These are phyloP conservation scores for Pangasianodon hypophthalmus DNA, from an alignment of 2,113 vertebrate species.

Conservation along the genomic window DNA sequence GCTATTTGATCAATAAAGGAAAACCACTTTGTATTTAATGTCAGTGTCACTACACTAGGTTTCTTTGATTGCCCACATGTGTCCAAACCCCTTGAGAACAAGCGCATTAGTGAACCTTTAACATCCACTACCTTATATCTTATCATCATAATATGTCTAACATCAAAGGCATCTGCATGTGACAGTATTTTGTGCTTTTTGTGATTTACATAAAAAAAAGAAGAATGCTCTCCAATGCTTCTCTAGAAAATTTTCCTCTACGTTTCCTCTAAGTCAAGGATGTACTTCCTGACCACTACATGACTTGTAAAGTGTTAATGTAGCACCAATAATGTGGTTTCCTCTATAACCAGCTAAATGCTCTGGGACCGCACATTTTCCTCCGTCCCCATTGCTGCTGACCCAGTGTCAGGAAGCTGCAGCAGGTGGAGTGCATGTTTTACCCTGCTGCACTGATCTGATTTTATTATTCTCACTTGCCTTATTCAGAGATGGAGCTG, in stretches of 20 bases:
- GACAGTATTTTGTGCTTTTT: neutral
- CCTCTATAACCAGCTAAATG: slow-evolving; percentile 34
- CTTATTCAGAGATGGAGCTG: slow-evolving; percentile 4
- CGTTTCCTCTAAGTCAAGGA: neutral
- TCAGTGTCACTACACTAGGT: neutral
- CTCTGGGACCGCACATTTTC: slow-evolving; percentile 16
- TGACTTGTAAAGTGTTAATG: neutral
- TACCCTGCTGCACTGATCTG: slow-evolving; percentile 33
- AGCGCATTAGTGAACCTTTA: neutral
- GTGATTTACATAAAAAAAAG: neutral
- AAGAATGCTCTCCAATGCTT: neutral
- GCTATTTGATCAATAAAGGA: neutral
- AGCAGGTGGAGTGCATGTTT: slow-evolving; percentile 23
- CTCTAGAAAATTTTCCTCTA: neutral
- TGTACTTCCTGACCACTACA: neutral
- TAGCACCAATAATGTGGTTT: neutral
- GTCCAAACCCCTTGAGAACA: neutral
- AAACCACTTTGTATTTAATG: slow-evolving; percentile 8
- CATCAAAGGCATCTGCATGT: neutral
- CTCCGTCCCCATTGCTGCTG: neutral
- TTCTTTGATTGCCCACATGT: neutral
- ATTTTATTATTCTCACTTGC: slow-evolving; percentile 45
- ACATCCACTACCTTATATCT: neutral
- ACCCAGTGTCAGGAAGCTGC: neutral
- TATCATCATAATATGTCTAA: neutral